Evolutionary conservation across 1,140 invertebrate species (phyloP), one percentile per base, ranked within the genome.

Genomic region (Plutomurus gul): DNA sequence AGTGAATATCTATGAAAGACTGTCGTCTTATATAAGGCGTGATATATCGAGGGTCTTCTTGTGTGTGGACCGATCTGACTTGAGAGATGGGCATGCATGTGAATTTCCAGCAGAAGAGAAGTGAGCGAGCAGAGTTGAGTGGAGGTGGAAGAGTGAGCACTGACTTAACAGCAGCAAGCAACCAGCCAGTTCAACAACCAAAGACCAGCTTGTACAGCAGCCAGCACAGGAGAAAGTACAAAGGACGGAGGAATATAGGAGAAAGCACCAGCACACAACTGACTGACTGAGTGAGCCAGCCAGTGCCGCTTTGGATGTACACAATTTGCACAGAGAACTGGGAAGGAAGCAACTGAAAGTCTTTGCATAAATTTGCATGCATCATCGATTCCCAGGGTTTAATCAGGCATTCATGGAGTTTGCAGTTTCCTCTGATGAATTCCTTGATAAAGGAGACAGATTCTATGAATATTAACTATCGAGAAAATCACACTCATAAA

Each of bases 391-490:
- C 51, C 56, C 72, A 75, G 47, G 37, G 78, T 79, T 79, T 79
- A 79, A 79, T 79, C 78, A 79, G 78, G 43, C 73, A 79, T 79
- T 79, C 77, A 78, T 74, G 27, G 46, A 73, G 70, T 74, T 78
- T 65, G 37, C 51, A 20, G 27, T 51, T 39, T 74, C 30, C 70
- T 60, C 47, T 56, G 76, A 78, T 72, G 76, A 78, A 78, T 78
- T 78, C 71, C 77, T 73, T 78, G 47, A 78, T 78, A 78, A 78
- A 73, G 25, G 70, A 51, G 70, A 78, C 70, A 78, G 70, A 78
- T 78, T 78, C 77, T 65, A 78, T 78, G 77, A 73, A 78, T 78
- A 78, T 78, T 78, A 78, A 78, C 77, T 74, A 73, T 78, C 60
- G 49, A 20, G 40, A 78, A 72, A 78, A 78, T 72, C 76, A 78